Percentiles rank a stretch among this genome's conserved stretches.
These are phyloP conservation scores for Zaprionus bogoriensis DNA, from an alignment of 2,888 invertebrate species.

Conservation along the genomic window DNA sequence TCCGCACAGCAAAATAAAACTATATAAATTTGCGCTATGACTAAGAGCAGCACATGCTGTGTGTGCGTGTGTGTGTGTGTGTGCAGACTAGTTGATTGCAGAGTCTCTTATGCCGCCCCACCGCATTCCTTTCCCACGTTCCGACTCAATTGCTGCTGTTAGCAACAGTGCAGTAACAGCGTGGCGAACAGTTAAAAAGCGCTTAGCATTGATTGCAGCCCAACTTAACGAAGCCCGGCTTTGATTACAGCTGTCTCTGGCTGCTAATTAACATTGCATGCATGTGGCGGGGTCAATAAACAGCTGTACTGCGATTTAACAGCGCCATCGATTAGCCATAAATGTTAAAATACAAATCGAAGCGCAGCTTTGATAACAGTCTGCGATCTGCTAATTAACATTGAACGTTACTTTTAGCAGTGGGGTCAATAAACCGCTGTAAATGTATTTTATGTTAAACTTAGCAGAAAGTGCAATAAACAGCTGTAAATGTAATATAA, in stretches of 20 bases:
- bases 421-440: neutral
- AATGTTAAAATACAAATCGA: too few relatives aligned
- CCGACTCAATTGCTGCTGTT: neutral
- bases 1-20: constrained; percentile 9
- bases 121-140: constrained; percentile 1
- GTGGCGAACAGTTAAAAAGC: too few relatives aligned
- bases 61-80: neutral
- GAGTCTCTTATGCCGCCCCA: neutral
- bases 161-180: neutral
- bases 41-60: neutral
- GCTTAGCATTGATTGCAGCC: neutral
- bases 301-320: neutral
- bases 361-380: too few relatives aligned
- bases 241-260: neutral
- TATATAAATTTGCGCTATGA: neutral
- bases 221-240: neutral
- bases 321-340: too few relatives aligned
- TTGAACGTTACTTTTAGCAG: neutral
- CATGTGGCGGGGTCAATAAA: neutral
- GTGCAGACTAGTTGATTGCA: neutral
- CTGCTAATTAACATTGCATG: neutral
- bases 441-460: too few relatives aligned
- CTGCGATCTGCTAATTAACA: neutral
- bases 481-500: too few relatives aligned
- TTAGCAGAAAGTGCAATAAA: too few relatives aligned